Evolutionary conservation across 2,888 invertebrate species (phyloP), one percentile per base, ranked within the genome.

Genomic region (Exocentrus adspersus): DNA sequence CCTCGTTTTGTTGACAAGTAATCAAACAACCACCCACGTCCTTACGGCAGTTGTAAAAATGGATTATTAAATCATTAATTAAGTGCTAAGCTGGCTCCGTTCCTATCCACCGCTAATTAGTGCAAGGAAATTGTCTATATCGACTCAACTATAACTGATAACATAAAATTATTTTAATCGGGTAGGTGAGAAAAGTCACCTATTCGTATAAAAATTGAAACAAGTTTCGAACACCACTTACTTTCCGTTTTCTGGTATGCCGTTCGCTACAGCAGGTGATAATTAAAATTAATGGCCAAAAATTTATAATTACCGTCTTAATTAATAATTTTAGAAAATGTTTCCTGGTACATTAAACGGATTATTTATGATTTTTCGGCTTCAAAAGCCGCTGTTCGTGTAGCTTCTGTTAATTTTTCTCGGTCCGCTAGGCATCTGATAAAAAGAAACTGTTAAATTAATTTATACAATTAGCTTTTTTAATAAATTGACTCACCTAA

Each of bases 191-290:
- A 57, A 46, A 57, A 46, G 32, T 21, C 30, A 32, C 32, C 24
- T 46, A 57, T 37, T 57, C 14, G 28, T 43, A 17, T 28, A 54
- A 54, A 54, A 14, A 6, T 16, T 17, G 5, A 43, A 28, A 14
- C 9, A 30, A n/a, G 21, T 57, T 57, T 45, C 42, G 45, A 24
- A 17, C 30, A 45, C 43, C 56, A 45, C 30, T 43, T 54, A 43
- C 54, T 54, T 43, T 43, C 54, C 17, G 54, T 43, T 43, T 54
- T 57, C 57, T 57, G 32, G 45, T 32, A 54, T 54, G 9, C 46
- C 19, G 46, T 57, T 43, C 24, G 24, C 24, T 24, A 28, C 6
- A 4, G 10, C 16, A 6, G 6, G 32, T 16, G 20, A 5, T 46
- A 57, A 57, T 57, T 57, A 57, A 46, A 12, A 46, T 45, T 45